Conservation (phyloP, 2,797 vertebrate genomes). For the Sphenodon punctatus region DNA sequence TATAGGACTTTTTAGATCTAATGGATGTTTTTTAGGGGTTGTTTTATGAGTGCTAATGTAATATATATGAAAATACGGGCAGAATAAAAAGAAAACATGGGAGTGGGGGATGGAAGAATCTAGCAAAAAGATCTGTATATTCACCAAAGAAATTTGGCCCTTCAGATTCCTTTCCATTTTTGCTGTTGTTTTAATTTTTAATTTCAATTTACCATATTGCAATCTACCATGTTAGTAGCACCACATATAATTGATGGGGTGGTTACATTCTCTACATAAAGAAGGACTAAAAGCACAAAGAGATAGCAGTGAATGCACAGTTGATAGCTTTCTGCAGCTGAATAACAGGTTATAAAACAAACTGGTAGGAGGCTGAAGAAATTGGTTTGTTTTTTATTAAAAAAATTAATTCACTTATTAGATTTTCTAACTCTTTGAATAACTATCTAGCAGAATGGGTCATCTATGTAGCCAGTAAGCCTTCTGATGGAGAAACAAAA, state of each 20-base stretch:
- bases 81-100: background rate
- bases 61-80: rapidly evolving
- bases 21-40: too few relatives aligned
- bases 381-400: background rate
- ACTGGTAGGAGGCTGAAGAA: background rate
- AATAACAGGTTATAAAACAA: conserved; percentile 34
- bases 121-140: background rate
- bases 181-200: background rate
- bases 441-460: conserved; percentile 17
- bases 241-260: background rate
- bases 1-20: background rate
- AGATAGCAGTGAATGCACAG: background rate
- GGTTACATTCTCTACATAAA: conserved; percentile 4
- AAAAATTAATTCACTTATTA: conserved; percentile 24
- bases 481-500: conserved; percentile 42
- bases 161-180: background rate
- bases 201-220: background rate
- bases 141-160: background rate
- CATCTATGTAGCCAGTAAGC: conserved; percentile 4
- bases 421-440: conserved; percentile 29
- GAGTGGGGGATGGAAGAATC: too few relatives aligned
- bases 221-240: background rate
- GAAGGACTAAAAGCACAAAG: background rate
- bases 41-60: background rate
- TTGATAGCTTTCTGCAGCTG: conserved; percentile 35